Conservation (phyloP, 1,140 invertebrate genomes). For the Venturia canescens region DNA sequence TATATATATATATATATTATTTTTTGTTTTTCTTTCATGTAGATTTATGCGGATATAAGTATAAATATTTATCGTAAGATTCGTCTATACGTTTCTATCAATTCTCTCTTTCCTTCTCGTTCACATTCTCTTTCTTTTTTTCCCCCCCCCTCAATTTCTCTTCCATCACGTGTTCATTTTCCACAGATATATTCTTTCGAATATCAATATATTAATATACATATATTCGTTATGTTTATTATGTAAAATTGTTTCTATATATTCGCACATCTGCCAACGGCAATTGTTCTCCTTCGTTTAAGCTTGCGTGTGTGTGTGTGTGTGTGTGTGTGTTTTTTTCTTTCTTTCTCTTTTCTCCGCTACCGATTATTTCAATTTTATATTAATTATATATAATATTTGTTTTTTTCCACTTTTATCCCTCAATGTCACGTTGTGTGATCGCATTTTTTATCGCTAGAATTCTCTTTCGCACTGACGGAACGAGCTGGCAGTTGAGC, state of each 20-base stretch:
- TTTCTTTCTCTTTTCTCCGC: conserved; percentile 19
- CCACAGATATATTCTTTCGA: background rate
- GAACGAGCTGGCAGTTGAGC: conserved; percentile 20
- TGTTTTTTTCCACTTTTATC: background rate
- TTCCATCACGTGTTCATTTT: background rate
- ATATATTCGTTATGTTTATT: background rate
- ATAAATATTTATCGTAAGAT: conserved; percentile 37
- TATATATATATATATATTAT: no score
- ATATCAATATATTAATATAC: conserved; percentile 20
- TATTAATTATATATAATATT: background rate
- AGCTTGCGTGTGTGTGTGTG: no score
- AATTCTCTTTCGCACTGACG: background rate
- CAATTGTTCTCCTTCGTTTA: background rate
- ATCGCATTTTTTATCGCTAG: conserved; percentile 12
- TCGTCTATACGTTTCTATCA: conserved; percentile 56
- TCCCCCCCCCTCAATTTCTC: background rate
- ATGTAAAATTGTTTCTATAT: conserved; percentile 24
- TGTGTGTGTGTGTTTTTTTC: no score
- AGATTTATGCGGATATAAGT: background rate
- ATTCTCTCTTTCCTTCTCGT: background rate
- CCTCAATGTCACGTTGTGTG: background rate
- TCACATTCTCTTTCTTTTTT: background rate
- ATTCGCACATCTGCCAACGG: conserved; percentile 23
- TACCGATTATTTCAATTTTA: background rate
- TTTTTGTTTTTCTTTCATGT: background rate